Evolutionary conservation across 1,140 invertebrate species (phyloP).

Genomic region (Harlomillsia oculata): DNA sequence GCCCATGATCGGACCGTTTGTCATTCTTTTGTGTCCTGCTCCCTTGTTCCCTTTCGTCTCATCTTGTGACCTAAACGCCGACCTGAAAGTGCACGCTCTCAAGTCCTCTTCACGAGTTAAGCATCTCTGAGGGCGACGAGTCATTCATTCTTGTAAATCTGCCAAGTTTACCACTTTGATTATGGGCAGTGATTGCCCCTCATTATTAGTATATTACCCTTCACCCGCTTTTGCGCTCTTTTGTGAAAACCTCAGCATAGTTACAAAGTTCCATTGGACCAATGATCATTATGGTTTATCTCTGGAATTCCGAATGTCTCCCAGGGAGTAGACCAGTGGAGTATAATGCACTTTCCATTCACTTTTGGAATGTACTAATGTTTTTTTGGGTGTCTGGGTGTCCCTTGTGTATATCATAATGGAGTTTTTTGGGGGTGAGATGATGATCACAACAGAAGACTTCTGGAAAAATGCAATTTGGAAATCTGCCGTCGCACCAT

Average conservation of each 20-base stretch:
- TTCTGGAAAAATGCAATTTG: background rate
- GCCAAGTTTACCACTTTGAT: slow-evolving; percentile 7
- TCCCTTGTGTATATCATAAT: slow-evolving; percentile 8
- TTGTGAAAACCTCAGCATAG: background rate
- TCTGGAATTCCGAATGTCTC: background rate
- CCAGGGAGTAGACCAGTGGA: background rate
- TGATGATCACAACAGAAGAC: background rate
- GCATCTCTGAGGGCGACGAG: too few species aligned
- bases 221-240: background rate
- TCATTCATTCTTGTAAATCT: slow-evolving; percentile 8
- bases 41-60: background rate
- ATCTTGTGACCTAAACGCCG: background rate
- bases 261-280: background rate
- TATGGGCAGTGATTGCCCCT: slow-evolving; percentile 2
- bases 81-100: background rate
- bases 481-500: background rate
- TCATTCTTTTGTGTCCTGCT: slow-evolving; percentile 19
- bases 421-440: too few species aligned
- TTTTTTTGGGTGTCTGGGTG: slow-evolving; percentile 7
- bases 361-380: background rate
- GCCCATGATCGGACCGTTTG: slow-evolving; percentile 31
- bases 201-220: slow-evolving; percentile 15
- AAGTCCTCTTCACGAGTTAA: background rate
- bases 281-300: background rate
- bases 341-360: background rate